Evolutionary conservation across 2,888 invertebrate genomes (phyloP).

Genomic region (Cosmorhoe ocellata): DNA sequence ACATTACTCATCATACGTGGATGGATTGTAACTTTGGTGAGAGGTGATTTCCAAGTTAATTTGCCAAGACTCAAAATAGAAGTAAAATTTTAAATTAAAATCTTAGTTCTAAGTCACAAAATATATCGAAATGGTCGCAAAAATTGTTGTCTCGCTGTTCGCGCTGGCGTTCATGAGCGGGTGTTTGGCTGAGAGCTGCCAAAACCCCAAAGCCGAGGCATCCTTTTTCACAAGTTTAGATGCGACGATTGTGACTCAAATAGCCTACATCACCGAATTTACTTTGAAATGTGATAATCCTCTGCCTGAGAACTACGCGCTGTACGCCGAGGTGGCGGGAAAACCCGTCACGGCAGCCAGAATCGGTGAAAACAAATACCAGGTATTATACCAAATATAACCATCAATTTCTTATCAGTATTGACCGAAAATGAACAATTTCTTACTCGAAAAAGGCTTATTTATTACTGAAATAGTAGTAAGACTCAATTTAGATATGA

Average conservation of each 20-base stretch:
- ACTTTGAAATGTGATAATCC: conserved; percentile 89
- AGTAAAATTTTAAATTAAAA: conserved; percentile 39
- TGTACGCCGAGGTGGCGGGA: conserved; percentile 95
- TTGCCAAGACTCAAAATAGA: conserved; percentile 6
- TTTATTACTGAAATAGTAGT: too few relatives aligned
- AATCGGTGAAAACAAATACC: conserved; percentile 90
- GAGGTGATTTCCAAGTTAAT: conserved; percentile 1
- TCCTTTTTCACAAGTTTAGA: conserved; percentile 95
- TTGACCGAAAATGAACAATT: too few relatives aligned
- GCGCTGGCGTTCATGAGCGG: conserved; percentile 51
- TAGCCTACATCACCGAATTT: conserved; percentile 96
- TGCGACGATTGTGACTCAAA: conserved; percentile 93
- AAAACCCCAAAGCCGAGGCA: conserved; percentile 87
- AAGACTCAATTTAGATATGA: too few relatives aligned
- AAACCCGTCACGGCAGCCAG: conserved; percentile 92
- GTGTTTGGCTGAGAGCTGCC: conserved; percentile 59
- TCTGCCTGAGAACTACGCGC: conserved; percentile 84
- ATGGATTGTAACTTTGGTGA: conserved; percentile 20
- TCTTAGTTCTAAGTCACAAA: conserved; percentile 44
- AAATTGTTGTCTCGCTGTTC: conserved; percentile 56
- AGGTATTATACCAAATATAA: too few relatives aligned
- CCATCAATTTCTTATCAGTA: background rate
- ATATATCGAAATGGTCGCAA: conserved; percentile 70
- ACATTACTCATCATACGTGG: conserved; percentile 26
- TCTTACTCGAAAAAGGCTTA: too few relatives aligned